Evolutionary conservation across 2,797 vertebrate species (phyloP).

Genomic region (Streptopelia turtur): DNA sequence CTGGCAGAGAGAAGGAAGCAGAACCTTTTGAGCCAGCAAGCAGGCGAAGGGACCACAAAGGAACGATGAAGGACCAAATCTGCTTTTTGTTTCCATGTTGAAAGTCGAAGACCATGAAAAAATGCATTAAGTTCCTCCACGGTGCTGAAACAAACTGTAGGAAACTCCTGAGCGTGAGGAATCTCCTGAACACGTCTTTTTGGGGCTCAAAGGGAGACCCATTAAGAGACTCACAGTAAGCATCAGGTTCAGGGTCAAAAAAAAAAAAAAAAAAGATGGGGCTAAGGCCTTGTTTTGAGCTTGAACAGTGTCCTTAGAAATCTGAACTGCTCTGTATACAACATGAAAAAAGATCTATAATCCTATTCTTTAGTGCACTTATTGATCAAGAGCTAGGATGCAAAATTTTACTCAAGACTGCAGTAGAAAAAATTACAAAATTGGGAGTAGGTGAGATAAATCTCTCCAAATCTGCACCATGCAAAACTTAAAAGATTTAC

Average conservation of each 20-base stretch:
- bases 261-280: background rate
- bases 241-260: background rate
- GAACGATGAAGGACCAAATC: conserved; percentile 39
- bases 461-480: background rate
- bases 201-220: background rate
- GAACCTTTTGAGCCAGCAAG: conserved; percentile 65
- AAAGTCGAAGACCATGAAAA: conserved; percentile 30
- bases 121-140: conserved; percentile 18
- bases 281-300: background rate
- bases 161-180: background rate
- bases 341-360: background rate
- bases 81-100: conserved; percentile 22
- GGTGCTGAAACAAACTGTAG: conserved; percentile 1
- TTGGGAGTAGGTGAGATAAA: background rate
- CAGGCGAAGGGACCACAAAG: conserved; percentile 52
- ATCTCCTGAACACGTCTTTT: background rate
- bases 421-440: background rate
- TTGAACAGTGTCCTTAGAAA: background rate
- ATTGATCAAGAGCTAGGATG: background rate
- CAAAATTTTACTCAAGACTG: background rate
- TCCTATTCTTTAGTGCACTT: background rate
- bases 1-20: conserved; percentile 73
- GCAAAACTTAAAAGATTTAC: background rate
- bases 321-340: background rate
- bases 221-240: background rate